Percentiles rank a stretch among this genome's conserved stretches.
These are phyloP conservation scores for Siniperca chuatsi DNA, from an alignment of 2,113 vertebrate genomes.

Conservation along the genomic window DNA sequence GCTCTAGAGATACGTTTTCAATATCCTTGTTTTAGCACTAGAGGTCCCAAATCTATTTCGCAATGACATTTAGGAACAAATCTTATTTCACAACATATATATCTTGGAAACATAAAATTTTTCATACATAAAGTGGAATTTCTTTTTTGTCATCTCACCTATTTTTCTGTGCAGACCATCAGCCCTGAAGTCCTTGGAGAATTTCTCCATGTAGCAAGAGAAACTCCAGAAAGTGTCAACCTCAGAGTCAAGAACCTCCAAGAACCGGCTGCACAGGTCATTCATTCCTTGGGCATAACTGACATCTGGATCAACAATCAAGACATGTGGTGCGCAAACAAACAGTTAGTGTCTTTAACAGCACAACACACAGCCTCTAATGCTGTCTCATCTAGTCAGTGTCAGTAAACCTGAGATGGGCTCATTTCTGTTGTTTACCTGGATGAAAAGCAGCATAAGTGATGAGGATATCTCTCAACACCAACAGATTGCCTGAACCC, in stretches of 20 bases:
- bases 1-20: background rate
- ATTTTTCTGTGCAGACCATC: conserved; percentile 86
- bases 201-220: conserved; percentile 86
- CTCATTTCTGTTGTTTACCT: conserved; percentile 73
- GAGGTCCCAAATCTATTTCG: conserved; percentile 14
- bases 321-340: background rate
- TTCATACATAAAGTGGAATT: background rate
- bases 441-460: conserved; percentile 89
- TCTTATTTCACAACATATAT: background rate
- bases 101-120: background rate
- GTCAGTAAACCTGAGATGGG: background rate
- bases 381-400: background rate
- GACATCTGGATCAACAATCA: conserved; percentile 77
- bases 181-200: conserved; percentile 84
- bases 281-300: conserved; percentile 89
- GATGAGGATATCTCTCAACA: conserved; percentile 88
- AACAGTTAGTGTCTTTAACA: background rate
- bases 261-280: conserved; percentile 87
- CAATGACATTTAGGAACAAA: background rate
- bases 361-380: background rate
- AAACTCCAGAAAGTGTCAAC: conserved; percentile 88
- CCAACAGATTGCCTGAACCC: conserved; percentile 85
- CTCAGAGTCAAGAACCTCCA: conserved; percentile 87
- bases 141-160: conserved; percentile 61
- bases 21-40: conserved; percentile 31